Conservation (phyloP, 2,888 invertebrate species). For the Euplexia lucipara region DNA sequence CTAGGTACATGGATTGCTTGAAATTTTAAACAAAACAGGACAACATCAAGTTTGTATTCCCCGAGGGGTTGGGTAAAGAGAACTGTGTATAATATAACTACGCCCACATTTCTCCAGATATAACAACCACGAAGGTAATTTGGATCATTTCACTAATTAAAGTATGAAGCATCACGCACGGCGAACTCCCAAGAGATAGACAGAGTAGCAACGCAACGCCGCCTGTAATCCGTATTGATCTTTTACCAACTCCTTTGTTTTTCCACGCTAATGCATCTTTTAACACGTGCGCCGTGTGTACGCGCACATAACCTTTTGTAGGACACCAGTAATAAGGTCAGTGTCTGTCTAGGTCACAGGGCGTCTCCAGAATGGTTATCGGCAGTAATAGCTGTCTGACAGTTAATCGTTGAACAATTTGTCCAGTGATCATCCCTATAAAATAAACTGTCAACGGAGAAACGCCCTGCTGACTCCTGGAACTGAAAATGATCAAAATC, state of each 20-base stretch:
- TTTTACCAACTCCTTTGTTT: constrained; percentile 17
- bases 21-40: neutral
- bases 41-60: neutral
- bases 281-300: constrained; percentile 43
- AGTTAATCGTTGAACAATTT: no score
- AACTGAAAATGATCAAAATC: no score
- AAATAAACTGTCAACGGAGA: no score
- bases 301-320: constrained; percentile 44
- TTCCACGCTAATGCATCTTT: constrained; percentile 55
- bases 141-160: neutral
- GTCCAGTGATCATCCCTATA: no score
- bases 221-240: constrained; percentile 36
- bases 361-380: no score
- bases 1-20: no score
- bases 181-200: constrained; percentile 8
- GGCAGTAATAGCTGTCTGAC: no score
- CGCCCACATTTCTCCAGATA: neutral
- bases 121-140: neutral
- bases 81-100: neutral
- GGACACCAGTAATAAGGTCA: constrained; percentile 34
- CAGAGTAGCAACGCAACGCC: constrained; percentile 16
- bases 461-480: no score
- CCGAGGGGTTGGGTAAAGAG: neutral
- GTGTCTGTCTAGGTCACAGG: constrained; percentile 31
- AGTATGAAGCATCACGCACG: constrained; percentile 11